Conservation (phyloP, 2,113 vertebrate species). For the Chamaea fasciata region DNA sequence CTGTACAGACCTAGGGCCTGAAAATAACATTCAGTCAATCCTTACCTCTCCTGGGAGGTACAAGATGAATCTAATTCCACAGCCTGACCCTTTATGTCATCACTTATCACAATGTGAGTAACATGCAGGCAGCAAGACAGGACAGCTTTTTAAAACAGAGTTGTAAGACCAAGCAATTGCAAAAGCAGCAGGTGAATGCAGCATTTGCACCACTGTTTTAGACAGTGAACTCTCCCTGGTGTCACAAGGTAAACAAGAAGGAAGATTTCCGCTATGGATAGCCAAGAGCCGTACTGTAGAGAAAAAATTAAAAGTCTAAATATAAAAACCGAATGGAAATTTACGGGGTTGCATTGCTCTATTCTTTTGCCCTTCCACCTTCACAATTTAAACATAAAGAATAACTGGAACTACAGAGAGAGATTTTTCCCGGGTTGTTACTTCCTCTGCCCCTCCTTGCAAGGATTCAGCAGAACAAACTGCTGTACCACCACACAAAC, state of each 20-base stretch:
- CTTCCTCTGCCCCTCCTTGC: not conserved
- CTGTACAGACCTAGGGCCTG: not conserved
- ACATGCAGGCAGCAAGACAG: not conserved
- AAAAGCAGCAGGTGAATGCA: not conserved
- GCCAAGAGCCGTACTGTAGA: not conserved
- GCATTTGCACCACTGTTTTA: not conserved
- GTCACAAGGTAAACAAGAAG: not conserved
- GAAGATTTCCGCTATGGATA: not conserved
- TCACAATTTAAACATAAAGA: not conserved
- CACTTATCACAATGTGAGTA: not conserved
- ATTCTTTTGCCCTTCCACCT: not conserved
- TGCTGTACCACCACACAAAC: not conserved
- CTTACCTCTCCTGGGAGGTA: not conserved
- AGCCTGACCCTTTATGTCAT: not conserved
- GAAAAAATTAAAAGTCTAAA: not conserved
- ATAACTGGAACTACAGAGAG: not conserved
- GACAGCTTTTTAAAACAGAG: not conserved
- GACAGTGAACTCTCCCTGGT: not conserved
- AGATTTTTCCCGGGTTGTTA: not conserved
- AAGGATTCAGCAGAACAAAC: conserved; percentile 22
- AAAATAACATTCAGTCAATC: not conserved
- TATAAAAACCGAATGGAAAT: not conserved
- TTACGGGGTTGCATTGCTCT: not conserved
- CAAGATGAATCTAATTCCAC: not conserved
- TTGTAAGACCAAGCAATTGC: not conserved